Evolutionary conservation across 2,888 invertebrate genomes (phyloP), one percentile per base, ranked within the genome.

Genomic region (Tridacna crocea): DNA sequence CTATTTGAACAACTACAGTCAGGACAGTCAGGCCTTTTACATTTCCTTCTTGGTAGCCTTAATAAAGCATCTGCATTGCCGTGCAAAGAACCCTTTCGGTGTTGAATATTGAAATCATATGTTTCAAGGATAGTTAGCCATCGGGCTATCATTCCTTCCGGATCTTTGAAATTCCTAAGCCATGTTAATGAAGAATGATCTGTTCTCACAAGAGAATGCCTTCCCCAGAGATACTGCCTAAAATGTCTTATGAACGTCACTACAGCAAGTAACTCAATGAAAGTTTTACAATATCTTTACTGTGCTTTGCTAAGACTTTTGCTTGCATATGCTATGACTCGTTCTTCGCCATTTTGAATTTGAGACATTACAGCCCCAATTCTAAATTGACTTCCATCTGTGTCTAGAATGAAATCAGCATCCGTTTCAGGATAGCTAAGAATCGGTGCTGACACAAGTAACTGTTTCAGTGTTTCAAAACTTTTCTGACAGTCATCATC

Each of bases 151-250:
- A 83, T 80, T 46, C 10, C n/a, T n/a, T n/a, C n/a, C n/a, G n/a
- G n/a, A n/a, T n/a, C n/a, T n/a, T n/a, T n/a, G n/a, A n/a, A n/a
- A n/a, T n/a, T n/a, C n/a, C n/a, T n/a, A n/a, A n/a, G n/a, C n/a
- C n/a, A n/a, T n/a, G n/a, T n/a, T n/a, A 88, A 72, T 8, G 89
- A 84, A 3, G 80, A 78, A 77, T 91, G 89, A 78, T 90, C 90
- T 24, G 89, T 87, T n/a, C 89, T 48, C 2, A 90, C 77, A 13
- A 79, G 46, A 77, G 88, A 88, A 15, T 79, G 12, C 60, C 75
- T 58, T 12, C 87, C 87, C 55, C 77, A 84, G 26, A 90, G 77
- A 70, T 87, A 90, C 60, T 81, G 87, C 27, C 82, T 75, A 72
- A 85, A 90, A 19, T 89, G 77, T 51, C 82, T 84, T 10, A 90